These are phyloP conservation scores for Isichthys henryi DNA, from an alignment of 2,113 vertebrate species.

Conservation along the genomic window DNA sequence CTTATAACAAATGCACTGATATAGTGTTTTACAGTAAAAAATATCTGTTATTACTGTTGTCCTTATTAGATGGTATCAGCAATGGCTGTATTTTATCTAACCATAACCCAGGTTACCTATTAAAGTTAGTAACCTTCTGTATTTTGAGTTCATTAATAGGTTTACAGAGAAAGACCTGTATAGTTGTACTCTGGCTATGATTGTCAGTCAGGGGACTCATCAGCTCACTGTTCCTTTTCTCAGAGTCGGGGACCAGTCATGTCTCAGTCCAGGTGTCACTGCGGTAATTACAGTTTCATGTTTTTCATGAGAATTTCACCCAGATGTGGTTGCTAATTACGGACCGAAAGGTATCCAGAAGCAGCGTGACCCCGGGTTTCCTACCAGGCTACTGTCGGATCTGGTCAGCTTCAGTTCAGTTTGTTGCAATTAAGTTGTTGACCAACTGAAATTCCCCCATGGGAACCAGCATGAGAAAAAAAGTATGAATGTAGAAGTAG, in stretches of 20 bases:
- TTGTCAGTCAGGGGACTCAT: neutral
- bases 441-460: neutral
- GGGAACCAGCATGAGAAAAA: neutral
- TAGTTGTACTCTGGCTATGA: neutral
- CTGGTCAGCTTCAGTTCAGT: neutral
- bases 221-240: neutral
- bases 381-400: neutral
- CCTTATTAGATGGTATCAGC: neutral
- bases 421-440: neutral
- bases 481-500: neutral
- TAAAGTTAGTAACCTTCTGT: neutral
- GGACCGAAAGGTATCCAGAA: neutral
- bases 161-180: neutral
- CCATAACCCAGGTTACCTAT: neutral
- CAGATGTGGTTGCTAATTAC: neutral
- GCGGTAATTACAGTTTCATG: neutral
- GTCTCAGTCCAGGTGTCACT: neutral
- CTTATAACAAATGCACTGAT: too few relatives aligned
- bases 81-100: neutral
- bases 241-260: neutral
- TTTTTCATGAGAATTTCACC: slow-evolving; percentile 3
- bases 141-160: neutral
- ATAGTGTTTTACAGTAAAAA: neutral
- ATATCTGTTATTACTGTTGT: neutral
- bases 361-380: neutral